Evolutionary conservation across 2,797 vertebrate genomes (phyloP), one percentile per base, ranked within the genome.

Genomic region (Alcedo quadribrachys): DNA sequence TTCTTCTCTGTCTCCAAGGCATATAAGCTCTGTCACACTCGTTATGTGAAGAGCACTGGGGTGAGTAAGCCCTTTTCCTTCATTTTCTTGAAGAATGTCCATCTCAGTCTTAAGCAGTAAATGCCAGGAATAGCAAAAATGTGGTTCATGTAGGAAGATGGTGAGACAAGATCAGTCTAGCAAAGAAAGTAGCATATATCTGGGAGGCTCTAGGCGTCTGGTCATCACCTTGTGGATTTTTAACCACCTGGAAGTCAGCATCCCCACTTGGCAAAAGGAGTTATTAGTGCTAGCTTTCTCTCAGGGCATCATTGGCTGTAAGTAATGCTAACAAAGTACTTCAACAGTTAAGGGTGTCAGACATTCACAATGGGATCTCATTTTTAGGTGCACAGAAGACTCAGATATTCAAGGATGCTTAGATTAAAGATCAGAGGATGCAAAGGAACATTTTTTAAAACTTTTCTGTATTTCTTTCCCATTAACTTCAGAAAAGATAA

Each of bases 21-120:
- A 10, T 57, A 37, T 73, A 69, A 91, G 66, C 43, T 82, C 67
- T 84, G 74, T 69, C 85, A 76, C 66, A 60, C 28, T 74, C 7
- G 8, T 63, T 91, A 70, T 37, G n/a, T 20, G 67, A 87, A 60
- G 53, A 89, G 30, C 54, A 30, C 10, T 35, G 42, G 46, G 54
- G 22, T 85, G 58, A 89, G 7, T 76, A 92, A 89, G 53, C 43
- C 61, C 48, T 92, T 93, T 85, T 20, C 53, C 45, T 91, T 93
- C 12, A 57, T 89, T 91, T 87, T 78, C 70, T 86, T 81, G 85
- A 89, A 85, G 51, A 89, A 60, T 67, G 12, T 85, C 67, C 83
- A 43, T 32, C 51, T 92, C 20, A 65, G 60, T 58, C 40, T 88
- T 82, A 75, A 68, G 46, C n/a, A 60, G 58, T 71, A 70, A 76